Evolutionary conservation across 2,797 vertebrate species (phyloP), one percentile per base, ranked within the genome.

Genomic region (Brotula barbata): DNA sequence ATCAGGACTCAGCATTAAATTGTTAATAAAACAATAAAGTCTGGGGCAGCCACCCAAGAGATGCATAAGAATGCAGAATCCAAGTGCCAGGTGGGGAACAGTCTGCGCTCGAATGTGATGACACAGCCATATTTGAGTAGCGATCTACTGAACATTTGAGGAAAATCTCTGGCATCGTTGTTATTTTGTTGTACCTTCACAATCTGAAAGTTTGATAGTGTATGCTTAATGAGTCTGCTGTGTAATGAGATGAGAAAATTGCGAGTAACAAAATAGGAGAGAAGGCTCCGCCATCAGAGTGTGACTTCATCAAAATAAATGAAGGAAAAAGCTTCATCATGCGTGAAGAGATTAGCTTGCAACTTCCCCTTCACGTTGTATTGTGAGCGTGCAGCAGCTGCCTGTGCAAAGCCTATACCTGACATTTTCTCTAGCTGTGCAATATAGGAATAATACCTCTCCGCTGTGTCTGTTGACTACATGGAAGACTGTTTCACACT

Each of bases 401-500:
- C 13, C 43, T 9, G 36, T 48, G 59, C 37, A n/a, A 42, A 14
- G 63, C 49, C 58, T 9, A 46, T 42, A 5, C 31, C 41, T 46
- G 12, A 22, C 42, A 41, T 47, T 48, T 11, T 58, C 42, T 21
- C 41, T 13, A 25, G 39, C 45, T 50, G 19, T 50, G 46, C 36
- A 44, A n/a, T n/a, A n/a, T n/a, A n/a, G n/a, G n/a, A n/a, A n/a
- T n/a, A n/a, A n/a, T n/a, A 94, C 95, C 94, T 94, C 68, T 48
- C 95, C 95, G 0, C 93, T 96, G 85, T 85, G 91, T 58, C 92
- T 94, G 88, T 95, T 77, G 68, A 95, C 91, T 68, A 98, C 85
- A 6, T 94, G 91, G 85, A 98, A 96, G 37, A 87, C 64, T 11
- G 93, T 95, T 3, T 90, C 87, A 22, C 75, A 77, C 62, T 90